Evolutionary conservation across 2,797 vertebrate species (phyloP).

Genomic region (Xerus rutilus): DNA sequence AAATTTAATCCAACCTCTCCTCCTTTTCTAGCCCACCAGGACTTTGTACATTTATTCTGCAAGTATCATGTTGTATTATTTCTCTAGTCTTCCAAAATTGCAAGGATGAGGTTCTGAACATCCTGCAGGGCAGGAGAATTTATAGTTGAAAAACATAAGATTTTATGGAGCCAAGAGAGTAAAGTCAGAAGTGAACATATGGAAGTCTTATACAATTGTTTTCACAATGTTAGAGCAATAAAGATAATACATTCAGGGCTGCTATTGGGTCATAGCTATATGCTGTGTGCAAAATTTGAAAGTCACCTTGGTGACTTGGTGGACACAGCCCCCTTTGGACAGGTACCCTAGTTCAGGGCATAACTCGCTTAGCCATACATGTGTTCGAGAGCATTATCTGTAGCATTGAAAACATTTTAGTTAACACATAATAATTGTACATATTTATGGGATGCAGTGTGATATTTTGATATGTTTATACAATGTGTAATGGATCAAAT

Average conservation of each 20-base stretch:
- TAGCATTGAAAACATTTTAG: not conserved
- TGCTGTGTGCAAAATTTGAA: not conserved
- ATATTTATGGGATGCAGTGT: not conserved
- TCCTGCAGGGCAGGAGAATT: not conserved
- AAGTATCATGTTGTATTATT: not conserved
- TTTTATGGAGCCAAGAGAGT: not conserved
- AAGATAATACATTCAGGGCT: not conserved
- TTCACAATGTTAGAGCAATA: not conserved
- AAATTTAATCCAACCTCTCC: not conserved
- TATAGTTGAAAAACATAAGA: not conserved
- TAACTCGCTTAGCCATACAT: not conserved
- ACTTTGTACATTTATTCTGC: not conserved
- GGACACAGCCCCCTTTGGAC: not conserved
- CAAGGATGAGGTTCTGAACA: not conserved
- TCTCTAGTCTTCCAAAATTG: conserved; percentile 34
- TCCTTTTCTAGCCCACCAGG: not conserved
- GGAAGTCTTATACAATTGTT: not conserved
- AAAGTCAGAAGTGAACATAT: not conserved
- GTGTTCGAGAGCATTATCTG: not conserved
- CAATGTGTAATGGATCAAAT: not conserved
- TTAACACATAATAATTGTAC: not conserved
- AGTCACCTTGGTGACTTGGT: not conserved
- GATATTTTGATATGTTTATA: not conserved
- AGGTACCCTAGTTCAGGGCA: not conserved
- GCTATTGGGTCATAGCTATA: not conserved